Base-by-base conservation (phyloP, 2,113 vertebrate genomes). In the Capreolus pygargus region DNA sequence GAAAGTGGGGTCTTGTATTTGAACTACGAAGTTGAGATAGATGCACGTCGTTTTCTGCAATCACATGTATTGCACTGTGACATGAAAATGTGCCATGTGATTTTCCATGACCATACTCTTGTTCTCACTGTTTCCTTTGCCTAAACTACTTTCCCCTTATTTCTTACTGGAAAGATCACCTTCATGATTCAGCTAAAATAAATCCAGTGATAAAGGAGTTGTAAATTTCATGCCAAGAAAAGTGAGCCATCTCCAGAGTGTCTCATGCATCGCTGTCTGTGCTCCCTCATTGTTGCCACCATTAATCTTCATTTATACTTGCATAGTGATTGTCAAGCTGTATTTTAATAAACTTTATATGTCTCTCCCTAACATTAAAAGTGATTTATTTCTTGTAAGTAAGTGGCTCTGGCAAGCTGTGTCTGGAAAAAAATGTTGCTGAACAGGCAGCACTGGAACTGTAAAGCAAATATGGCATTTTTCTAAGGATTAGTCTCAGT, bases 271-370 rank as follows among this genome's bases (percentile, higher is more conserved):
- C 14, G n/a, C 17, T 91, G 5, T 64, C 91, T 82, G 21, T 45
- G 79, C 60, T 54, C 52, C 61, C 23, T 57, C 10, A 10, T 47
- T 76, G 86, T 55, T 64, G 30, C 23, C 82, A 9, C 60, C 74
- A 64, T 94, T 83, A 64, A 94, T 95, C 94, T 50, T 95, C 36
- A 90, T 64, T 90, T 57, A 14, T 61, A 27, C 36, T 60, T 87
- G 54, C 74, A 76, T 4, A n/a, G 60, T 87, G 67, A 95, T 78
- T 94, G 82, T 61, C 86, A 64, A 87, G 82, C 45, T 94, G 15
- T 50, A 90, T 81, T 92, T 86, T 97, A 90, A 86, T 86, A 94
- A 95, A 86, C 70, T 82, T 91, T 61, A 43, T 39, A 50, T 70
- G 67, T 60, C 25, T 91, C 87, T 74, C 60, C 15, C 15, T 47